phyloP scores from a whole-genome alignment of 2,888 invertebrate species.

The Drosophila nr. perissopoda region DNA sequence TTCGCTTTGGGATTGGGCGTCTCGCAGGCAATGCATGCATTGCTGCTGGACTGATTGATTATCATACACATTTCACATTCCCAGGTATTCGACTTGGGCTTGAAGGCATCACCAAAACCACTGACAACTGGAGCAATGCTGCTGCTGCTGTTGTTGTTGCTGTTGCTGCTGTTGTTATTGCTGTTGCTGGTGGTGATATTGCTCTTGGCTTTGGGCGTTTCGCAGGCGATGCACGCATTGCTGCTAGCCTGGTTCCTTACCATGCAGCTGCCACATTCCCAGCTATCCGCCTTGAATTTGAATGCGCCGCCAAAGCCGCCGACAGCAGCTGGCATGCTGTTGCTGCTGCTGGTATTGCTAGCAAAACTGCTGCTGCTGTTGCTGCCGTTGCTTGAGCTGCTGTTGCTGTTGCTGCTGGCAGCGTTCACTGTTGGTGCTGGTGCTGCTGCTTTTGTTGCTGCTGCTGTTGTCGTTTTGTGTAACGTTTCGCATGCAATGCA shows the following conservation, averaged over 20 bases:
- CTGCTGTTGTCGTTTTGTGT: constrained; percentile 63
- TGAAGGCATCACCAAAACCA: constrained; percentile 85
- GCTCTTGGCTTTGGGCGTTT: constrained; percentile 84
- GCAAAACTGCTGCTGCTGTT: constrained; percentile 2
- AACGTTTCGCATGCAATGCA: constrained; percentile 87
- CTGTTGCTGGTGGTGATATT: constrained; percentile 10
- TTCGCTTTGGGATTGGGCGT: constrained; percentile 83
- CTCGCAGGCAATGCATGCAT: constrained; percentile 87
- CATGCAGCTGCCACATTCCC: constrained; percentile 88
- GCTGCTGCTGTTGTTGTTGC: constrained; percentile 11
- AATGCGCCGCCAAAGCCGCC: constrained; percentile 84
- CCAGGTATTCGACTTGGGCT: constrained; percentile 87
- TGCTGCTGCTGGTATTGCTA: constrained; percentile 14
- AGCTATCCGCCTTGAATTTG: constrained; percentile 86
- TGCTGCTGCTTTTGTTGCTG: neutral
- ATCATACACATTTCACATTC: constrained; percentile 87
- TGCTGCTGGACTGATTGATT: constrained; percentile 85
- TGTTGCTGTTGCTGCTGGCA: neutral
- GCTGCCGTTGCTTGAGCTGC: constrained; percentile 6
- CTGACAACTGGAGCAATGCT: neutral
- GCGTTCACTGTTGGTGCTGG: neutral
- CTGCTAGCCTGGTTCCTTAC: constrained; percentile 86
- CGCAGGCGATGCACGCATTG: constrained; percentile 86
- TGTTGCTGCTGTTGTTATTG: constrained; percentile 10
- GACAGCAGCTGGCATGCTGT: constrained; percentile 2